Base-by-base conservation (phyloP, 1,140 invertebrate genomes). In the Brachionus koreanus region DNA sequence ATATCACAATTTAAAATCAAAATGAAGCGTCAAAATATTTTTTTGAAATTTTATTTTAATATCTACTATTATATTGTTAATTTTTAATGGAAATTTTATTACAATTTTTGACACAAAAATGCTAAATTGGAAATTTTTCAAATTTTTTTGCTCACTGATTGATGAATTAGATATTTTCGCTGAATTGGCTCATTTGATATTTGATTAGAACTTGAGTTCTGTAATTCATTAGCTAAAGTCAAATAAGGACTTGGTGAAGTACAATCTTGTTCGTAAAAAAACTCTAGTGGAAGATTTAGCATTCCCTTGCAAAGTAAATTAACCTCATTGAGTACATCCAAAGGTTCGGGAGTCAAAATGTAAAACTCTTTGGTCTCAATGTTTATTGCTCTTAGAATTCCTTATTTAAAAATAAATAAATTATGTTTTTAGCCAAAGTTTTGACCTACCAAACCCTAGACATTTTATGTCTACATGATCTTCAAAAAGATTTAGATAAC, bases 351-450 rank as follows among this genome's bases (percentile, higher is more conserved):
- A 4, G 84, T 87, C 5, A 86, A 65, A 12, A 87, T 84, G 46
- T 85, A 85, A 52, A 86, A 67, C 25, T 82, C 29, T 42, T 85
- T 84, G 23, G 82, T 84, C 25, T 83, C 82, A 5, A 65, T 43
- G 67, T 87, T 85, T 52, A 87, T 85, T 3, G 81, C 85, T 13
- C 86, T 69, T 6, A 87, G 84, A 83, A 87, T 83, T n/a, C 86
- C 87, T 87, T 82, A n/a, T 3, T 83, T 83, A 43, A 12, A 16
- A 57, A 35, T 57, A 49, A 23, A 65, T n/a, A 5, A 63, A 35
- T 29, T n/a, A 75, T 72, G n/a, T 23, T 3, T 16, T 46, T 33
- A 12, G 16, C 7, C 33, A 43, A 43, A 42, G 10, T 16, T 16
- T 42, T 13, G 6, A 35, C 82, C 84, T 84, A 86, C 86, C 86